A percentile compares a stretch with the other conserved stretches of the same genome.
phyloP scores from a whole-genome alignment of 1,140 invertebrate species.

The Meloidogyne chitwoodi region DNA sequence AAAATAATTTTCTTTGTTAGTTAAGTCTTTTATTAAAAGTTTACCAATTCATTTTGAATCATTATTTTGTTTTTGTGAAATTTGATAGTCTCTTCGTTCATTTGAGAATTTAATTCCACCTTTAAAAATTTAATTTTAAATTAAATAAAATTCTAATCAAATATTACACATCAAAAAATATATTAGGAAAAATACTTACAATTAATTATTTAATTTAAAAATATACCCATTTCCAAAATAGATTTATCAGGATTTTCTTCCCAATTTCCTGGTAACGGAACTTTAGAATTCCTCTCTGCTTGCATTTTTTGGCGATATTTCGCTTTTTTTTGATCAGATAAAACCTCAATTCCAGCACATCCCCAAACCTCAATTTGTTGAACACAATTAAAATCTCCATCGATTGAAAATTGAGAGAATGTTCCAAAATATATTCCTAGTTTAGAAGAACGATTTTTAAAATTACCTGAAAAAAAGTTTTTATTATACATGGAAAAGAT shows the following conservation, averaged over 20 bases:
- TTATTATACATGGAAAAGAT: not conserved
- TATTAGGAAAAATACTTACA: too few species aligned
- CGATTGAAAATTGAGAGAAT: slow-evolving; percentile 17
- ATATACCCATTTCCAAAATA: slow-evolving; percentile 25
- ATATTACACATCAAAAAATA: too few species aligned
- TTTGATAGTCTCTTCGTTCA: not conserved
- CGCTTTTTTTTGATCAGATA: slow-evolving; percentile 45
- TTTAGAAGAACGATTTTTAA: slow-evolving; percentile 31
- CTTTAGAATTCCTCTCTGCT: slow-evolving; percentile 50
- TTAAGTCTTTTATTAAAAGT: not conserved
- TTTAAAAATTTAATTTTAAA: not conserved
- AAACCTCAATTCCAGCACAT: slow-evolving; percentile 29
- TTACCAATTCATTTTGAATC: not conserved
- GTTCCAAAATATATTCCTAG: slow-evolving; percentile 19
- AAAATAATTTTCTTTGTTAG: not conserved
- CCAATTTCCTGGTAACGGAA: slow-evolving; percentile 58
- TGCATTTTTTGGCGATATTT: slow-evolving; percentile 46
- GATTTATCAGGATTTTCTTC: slow-evolving; percentile 58
- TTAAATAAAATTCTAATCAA: too few species aligned
- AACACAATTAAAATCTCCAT: slow-evolving; percentile 25
- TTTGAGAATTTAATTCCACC: not conserved
- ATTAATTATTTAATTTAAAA: too few species aligned
- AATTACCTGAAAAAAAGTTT: slow-evolving; percentile 23
- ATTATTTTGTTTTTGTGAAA: not conserved
- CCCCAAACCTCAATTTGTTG: slow-evolving; percentile 39